A percentile compares a stretch with the other conserved stretches of the same genome.
Conservation (phyloP, 2,888 invertebrate species). For the Heteromurus nitidus region DNA sequence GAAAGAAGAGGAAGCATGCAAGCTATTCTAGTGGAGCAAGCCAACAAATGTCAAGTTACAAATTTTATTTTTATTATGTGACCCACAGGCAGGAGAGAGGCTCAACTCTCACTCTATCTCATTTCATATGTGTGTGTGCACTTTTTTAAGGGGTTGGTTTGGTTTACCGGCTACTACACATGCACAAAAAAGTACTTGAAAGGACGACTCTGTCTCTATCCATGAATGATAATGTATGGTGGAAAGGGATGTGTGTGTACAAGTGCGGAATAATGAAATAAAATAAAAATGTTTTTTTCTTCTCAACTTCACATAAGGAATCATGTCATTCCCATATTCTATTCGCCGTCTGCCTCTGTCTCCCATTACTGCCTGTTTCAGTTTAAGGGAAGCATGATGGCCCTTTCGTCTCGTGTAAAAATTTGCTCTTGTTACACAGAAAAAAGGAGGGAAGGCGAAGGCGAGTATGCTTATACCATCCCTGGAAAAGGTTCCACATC, state of each 20-base stretch:
- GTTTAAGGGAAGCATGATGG: slow-evolving; percentile 31
- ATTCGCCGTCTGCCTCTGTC: slow-evolving; percentile 47
- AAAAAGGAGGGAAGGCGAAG: too few species aligned
- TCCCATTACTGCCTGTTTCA: slow-evolving; percentile 34
- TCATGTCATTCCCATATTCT: slow-evolving; percentile 48
- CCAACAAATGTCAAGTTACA: slow-evolving; percentile 55
- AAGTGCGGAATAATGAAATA: slow-evolving; percentile 55
- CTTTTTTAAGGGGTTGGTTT: slow-evolving; percentile 2
- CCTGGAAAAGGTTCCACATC: too few species aligned
- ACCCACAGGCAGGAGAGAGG: slow-evolving; percentile 10
- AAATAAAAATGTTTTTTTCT: slow-evolving; percentile 40
- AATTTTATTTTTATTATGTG: slow-evolving; percentile 63
- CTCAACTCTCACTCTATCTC: too few species aligned
- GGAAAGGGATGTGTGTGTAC: slow-evolving; percentile 25
- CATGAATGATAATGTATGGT: background rate
- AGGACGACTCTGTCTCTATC: too few species aligned
- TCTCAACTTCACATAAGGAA: slow-evolving; percentile 49
- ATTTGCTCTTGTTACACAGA: too few species aligned
- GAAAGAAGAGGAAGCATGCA: background rate
- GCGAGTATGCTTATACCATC: too few species aligned
- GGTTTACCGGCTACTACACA: background rate
- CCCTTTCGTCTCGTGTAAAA: slow-evolving; percentile 27
- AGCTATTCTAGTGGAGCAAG: slow-evolving; percentile 33
- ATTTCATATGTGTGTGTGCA: background rate
- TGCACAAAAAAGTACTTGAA: too few species aligned